Evolutionary conservation across 2,797 vertebrate genomes (phyloP), one percentile per base, ranked within the genome.

Genomic region (Centropyge bicolor): DNA sequence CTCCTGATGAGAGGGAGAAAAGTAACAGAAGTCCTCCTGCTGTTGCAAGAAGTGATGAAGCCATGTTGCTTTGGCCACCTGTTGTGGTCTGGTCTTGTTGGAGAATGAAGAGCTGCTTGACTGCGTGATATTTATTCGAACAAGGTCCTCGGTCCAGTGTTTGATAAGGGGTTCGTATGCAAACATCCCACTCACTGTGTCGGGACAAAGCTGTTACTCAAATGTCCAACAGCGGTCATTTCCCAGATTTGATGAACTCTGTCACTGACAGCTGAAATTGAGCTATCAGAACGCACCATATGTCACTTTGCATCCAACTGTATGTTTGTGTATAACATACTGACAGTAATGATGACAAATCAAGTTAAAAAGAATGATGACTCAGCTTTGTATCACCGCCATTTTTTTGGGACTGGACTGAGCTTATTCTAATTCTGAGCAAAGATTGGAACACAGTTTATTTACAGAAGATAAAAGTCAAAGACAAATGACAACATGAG

Each of bases 101-200:
- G 68, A 80, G 75, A 95, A 82, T 96, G 92, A 86, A 24, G 51
- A 79, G 36, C 49, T 20, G 54, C 65, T 70, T 0, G 31, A 70
- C 71, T 40, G 81, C 19, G 70, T 75, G 77, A 88, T 95, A 95
- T 96, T 95, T 96, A 96, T 95, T 92, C 74, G 90, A 86, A 76
- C 92, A 86, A 90, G 88, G 95, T 94, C 94, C 93, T 86, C 27
- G 4, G 81, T 45, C 68, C 89, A 76, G 52, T 71, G 76, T 82
- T 84, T 89, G 94, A 94, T 91, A 90, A 93, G 79, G 36, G 69
- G n/a, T 22, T 77, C 75, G 17, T 87, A 70, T n/a, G 86, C 88
- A 95, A 95, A 95, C 91, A 95, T 78, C 78, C 76, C 84, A 81
- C 88, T 78, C 84, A 83, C 71, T 77, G 72, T 64, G 61, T 46